Conservation (phyloP, 1,140 invertebrate species). For the Eurosta solidaginis region DNA sequence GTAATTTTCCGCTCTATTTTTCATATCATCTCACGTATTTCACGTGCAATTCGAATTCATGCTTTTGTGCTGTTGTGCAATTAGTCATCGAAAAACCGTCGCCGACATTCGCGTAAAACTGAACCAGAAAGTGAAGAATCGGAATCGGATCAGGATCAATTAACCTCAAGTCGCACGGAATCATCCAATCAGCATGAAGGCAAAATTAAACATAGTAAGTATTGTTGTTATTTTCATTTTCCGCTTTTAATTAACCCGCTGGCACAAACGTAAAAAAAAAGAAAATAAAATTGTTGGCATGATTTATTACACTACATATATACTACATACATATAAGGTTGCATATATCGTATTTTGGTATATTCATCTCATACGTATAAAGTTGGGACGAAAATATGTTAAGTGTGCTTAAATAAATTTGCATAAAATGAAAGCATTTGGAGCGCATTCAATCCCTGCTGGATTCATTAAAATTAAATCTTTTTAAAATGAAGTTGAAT, state of each 20-base stretch:
- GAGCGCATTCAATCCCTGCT: too few species aligned
- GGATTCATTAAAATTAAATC: too few species aligned
- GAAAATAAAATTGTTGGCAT: conserved; percentile 9
- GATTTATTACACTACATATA: background rate
- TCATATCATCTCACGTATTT: background rate
- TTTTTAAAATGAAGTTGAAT: too few species aligned
- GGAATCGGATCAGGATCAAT: conserved; percentile 75
- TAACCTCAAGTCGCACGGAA: conserved; percentile 75
- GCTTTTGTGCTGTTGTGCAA: background rate
- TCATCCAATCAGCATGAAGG: conserved; percentile 76
- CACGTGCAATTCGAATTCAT: background rate
- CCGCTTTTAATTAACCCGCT: background rate
- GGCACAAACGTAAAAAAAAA: too few species aligned
- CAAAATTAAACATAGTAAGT: conserved; percentile 73
- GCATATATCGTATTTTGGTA: too few species aligned
- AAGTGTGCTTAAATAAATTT: too few species aligned
- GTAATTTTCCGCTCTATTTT: background rate
- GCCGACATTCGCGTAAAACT: conserved; percentile 66
- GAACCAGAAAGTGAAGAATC: conserved; percentile 76
- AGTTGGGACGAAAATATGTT: too few species aligned
- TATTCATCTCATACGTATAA: too few species aligned
- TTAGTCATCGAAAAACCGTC: conserved; percentile 61
- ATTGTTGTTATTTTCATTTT: background rate
- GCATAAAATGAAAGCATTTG: too few species aligned
- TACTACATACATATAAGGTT: background rate